Base-by-base conservation (phyloP, 2,888 invertebrate species). In the Maniola hyperantus region DNA sequence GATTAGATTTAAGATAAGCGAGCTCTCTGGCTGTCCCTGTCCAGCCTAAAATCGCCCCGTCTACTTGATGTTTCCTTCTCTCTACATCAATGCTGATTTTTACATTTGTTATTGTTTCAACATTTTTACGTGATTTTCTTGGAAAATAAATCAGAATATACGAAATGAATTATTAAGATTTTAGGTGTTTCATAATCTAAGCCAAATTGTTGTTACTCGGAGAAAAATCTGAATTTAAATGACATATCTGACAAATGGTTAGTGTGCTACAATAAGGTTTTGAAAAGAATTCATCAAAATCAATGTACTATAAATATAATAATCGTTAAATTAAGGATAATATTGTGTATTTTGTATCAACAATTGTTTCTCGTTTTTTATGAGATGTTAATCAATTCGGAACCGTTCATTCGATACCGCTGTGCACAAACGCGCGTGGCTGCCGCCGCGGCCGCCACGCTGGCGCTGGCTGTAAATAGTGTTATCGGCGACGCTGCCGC, bases 221-320 rank as follows among this genome's bases (percentile, higher is more conserved):
- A 89, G 87, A 88, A 91, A 86, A 90, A 89, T 89, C 90, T 84
- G 91, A 92, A 92, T 92, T 92, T 92, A 92, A 89, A 91, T 89
- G 81, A 92, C 92, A 92, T 92, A 92, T 92, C 92, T 91, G 89
- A 90, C 88, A 91, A 91, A 91, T 91, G 92, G 92, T 92, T 92
- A 92, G 92, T 92, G 92, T 91, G 89, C 88, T 92, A 92, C 90
- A 87, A 87, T 91, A 91, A 90, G 91, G 85, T 86, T 86, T 85
- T 84, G 84, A 83, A 81, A 83, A 81, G 82, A 82, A 87, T 88
- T 83, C 89, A 89, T 85, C 88, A 90, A 88, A 84, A 88, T 88
- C 90, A 89, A 87, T 91, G 88, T 91, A 90, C 87, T 87, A 88
- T 91, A 89, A 87, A 50, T 89, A 85, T 88, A 82, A 82, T 91